Conservation (phyloP, 1,140 invertebrate genomes). For the Papilio dardanus region DNA sequence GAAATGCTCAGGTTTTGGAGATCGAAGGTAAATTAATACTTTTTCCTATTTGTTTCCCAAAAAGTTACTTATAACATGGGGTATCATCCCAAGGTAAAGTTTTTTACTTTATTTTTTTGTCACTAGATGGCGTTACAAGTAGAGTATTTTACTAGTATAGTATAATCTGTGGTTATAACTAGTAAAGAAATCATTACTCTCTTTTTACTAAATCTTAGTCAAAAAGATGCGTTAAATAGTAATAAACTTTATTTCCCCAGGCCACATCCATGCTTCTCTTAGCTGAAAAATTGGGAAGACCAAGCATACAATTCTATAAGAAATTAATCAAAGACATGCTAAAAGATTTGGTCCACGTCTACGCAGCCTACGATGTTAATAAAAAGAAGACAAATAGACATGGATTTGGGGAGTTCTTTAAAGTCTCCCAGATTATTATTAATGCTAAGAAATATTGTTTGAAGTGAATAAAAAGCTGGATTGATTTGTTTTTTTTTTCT, state of each 20-base stretch:
- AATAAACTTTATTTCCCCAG: slow-evolving; percentile 6
- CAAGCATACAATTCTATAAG: not conserved
- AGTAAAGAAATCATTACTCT: too few species aligned
- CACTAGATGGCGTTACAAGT: too few species aligned
- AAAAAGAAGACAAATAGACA: slow-evolving; percentile 45
- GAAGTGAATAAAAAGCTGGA: slow-evolving; percentile 43
- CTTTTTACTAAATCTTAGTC: not conserved
- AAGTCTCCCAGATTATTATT: slow-evolving; percentile 51
- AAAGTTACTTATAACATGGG: too few species aligned
- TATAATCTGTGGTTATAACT: too few species aligned
- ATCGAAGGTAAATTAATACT: slow-evolving; percentile 53
- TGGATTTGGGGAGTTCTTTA: slow-evolving; percentile 50
- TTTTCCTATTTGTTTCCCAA: slow-evolving; percentile 13
- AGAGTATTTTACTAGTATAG: too few species aligned
- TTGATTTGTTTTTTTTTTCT: not conserved
- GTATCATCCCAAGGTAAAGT: too few species aligned
- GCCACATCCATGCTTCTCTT: slow-evolving; percentile 23
- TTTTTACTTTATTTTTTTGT: too few species aligned
- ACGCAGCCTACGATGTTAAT: slow-evolving; percentile 49
- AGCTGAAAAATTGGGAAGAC: slow-evolving; percentile 12
- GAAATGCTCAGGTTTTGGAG: slow-evolving; percentile 60
- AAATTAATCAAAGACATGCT: slow-evolving; percentile 43
- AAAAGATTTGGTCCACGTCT: slow-evolving; percentile 53
- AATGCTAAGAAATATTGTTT: slow-evolving; percentile 52
- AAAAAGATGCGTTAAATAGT: not conserved